These are phyloP conservation scores for Herminia tarsipennalis DNA, from an alignment of 2,888 invertebrate species.

Conservation along the genomic window DNA sequence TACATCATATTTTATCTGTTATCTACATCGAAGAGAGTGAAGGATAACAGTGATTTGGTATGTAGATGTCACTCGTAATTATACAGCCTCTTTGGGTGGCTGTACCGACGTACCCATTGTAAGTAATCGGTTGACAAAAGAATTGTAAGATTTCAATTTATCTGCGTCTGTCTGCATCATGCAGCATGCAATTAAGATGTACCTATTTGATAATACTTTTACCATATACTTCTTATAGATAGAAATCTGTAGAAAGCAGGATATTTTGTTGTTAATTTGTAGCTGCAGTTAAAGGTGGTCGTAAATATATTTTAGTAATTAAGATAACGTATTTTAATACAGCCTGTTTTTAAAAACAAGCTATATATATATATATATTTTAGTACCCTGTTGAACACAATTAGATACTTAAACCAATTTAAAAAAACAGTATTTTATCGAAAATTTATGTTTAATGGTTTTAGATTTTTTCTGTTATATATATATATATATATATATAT, in stretches of 20 bases:
- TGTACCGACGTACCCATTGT: constrained; percentile 27
- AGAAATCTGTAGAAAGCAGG: constrained; percentile 41
- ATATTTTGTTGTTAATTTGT: constrained; percentile 19
- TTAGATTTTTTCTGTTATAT: too few relatives aligned
- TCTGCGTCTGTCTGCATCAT: constrained; percentile 19
- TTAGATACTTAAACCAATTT: too few relatives aligned
- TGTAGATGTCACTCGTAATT: constrained; percentile 58
- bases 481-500: too few relatives aligned
- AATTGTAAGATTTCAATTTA: constrained; percentile 36
- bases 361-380: not conserved
- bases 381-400: too few relatives aligned
- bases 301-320: constrained; percentile 25
- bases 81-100: constrained; percentile 48
- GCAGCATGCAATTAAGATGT: constrained; percentile 28
- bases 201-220: constrained; percentile 14
- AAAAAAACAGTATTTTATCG: too few relatives aligned
- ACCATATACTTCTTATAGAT: constrained; percentile 19
- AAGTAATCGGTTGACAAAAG: constrained; percentile 43
- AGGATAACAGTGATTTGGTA: constrained; percentile 66
- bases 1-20: constrained; percentile 61
- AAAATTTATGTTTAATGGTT: too few relatives aligned
- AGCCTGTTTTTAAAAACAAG: not conserved
- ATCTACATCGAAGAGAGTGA: constrained; percentile 51
- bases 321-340: constrained; percentile 8
- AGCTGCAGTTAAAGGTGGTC: constrained; percentile 13